These are phyloP conservation scores for Alcis repandata DNA, from an alignment of 2,888 invertebrate species.

Conservation along the genomic window DNA sequence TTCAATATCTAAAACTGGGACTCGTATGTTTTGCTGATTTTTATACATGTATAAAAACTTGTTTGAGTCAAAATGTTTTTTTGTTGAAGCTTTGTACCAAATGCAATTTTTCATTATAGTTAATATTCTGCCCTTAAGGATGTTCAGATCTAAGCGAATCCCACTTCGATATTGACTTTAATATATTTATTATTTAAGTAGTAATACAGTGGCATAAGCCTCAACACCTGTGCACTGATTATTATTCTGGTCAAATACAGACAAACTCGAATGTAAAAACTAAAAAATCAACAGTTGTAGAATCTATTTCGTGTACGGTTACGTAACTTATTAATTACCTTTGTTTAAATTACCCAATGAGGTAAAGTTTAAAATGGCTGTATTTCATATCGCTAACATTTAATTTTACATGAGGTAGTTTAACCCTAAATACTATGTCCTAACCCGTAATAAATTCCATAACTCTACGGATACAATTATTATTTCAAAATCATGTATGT, in stretches of 20 bases:
- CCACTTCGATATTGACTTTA: too few relatives aligned
- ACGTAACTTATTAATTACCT: conserved; percentile 12
- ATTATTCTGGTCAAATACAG: neutral
- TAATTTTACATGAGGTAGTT: conserved; percentile 49
- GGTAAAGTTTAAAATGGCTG: conserved; percentile 41
- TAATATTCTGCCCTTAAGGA: too few relatives aligned
- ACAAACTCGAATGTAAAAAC: neutral
- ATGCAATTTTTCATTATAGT: too few relatives aligned
- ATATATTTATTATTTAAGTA: neutral
- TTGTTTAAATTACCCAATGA: conserved; percentile 34
- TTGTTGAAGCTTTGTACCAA: too few relatives aligned
- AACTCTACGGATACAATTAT: conserved; percentile 44
- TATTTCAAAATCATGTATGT: conserved; percentile 39
- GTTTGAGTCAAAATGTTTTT: too few relatives aligned
- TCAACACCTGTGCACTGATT: neutral
- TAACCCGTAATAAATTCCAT: conserved; percentile 42
- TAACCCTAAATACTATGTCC: conserved; percentile 43
- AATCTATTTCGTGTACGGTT: neutral
- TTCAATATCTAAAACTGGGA: too few relatives aligned
- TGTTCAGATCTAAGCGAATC: too few relatives aligned
- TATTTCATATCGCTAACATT: conserved; percentile 36
- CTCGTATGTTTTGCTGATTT: too few relatives aligned
- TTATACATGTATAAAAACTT: too few relatives aligned
- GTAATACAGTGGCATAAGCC: neutral
- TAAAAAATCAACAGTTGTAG: neutral